A percentile compares a stretch with the other conserved stretches of the same genome.
Evolutionary conservation across 2,888 invertebrate genomes (phyloP).

Genomic region (Pinctada fucata): DNA sequence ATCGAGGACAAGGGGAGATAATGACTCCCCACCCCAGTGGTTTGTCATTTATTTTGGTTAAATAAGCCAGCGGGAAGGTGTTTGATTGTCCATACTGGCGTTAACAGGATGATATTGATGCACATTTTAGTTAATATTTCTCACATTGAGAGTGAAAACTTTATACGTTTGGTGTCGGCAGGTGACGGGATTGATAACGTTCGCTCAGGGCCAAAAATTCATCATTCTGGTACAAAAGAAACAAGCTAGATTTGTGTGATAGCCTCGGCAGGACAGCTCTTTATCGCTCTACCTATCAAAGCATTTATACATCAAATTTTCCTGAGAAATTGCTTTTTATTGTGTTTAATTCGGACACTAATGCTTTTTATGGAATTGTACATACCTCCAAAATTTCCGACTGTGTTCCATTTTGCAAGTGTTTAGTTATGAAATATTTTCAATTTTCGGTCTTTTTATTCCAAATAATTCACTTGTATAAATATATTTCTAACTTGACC

Average conservation of each 20-base stretch:
- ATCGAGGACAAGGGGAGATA: not conserved
- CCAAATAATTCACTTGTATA: too few species aligned
- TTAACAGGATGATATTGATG: constrained; percentile 19
- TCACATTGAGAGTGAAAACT: constrained; percentile 20
- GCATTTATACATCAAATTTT: not conserved
- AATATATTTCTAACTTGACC: too few species aligned
- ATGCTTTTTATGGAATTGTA: not conserved
- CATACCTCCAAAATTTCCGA: not conserved
- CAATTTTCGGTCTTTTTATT: too few species aligned
- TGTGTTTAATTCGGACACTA: not conserved
- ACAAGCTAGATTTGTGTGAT: constrained; percentile 31
- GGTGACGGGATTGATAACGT: constrained; percentile 32
- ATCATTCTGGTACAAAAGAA: constrained; percentile 34
- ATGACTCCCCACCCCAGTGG: constrained; percentile 1
- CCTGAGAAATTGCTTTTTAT: not conserved
- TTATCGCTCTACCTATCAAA: not conserved
- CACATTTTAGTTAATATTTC: constrained; percentile 28
- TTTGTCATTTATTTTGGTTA: not conserved
- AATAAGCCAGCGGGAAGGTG: constrained; percentile 4
- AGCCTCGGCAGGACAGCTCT: constrained; percentile 20
- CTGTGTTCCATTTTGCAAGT: not conserved
- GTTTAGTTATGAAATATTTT: too few species aligned
- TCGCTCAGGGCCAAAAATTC: constrained; percentile 37
- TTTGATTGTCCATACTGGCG: constrained; percentile 14
- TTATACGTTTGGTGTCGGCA: constrained; percentile 15